Percentiles rank a stretch among this genome's conserved stretches.
Conservation (phyloP, 2,888 invertebrate genomes). For the Linnaemya vulpina region DNA sequence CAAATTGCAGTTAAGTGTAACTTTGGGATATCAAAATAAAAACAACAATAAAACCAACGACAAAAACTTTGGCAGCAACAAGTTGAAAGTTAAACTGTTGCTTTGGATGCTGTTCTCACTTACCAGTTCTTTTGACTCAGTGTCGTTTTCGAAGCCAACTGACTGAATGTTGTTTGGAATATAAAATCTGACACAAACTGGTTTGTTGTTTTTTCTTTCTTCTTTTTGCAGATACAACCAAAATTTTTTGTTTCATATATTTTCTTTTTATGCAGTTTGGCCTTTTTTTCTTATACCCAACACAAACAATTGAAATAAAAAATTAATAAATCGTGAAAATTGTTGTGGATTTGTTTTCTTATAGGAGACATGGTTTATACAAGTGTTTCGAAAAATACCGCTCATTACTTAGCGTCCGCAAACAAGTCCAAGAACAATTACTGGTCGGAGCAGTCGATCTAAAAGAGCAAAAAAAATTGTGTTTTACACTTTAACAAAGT, state of each 20-base stretch:
- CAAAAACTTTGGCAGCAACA: constrained; percentile 44
- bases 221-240: constrained; percentile 13
- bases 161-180: constrained; percentile 37
- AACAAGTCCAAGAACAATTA: too few species aligned
- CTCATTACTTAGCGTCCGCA: too few species aligned
- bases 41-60: constrained; percentile 41
- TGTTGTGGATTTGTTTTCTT: constrained; percentile 14
- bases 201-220: constrained; percentile 27
- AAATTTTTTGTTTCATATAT: constrained; percentile 40
- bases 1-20: constrained; percentile 28
- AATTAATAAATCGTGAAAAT: not conserved
- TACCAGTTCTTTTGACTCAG: constrained; percentile 18
- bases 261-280: constrained; percentile 21
- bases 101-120: constrained; percentile 59
- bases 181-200: constrained; percentile 53
- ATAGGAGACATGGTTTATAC: too few species aligned
- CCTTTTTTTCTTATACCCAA: constrained; percentile 24
- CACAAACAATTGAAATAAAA: not conserved
- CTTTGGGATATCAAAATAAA: constrained; percentile 29
- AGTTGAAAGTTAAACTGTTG: constrained; percentile 52
- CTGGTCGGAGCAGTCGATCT: too few species aligned
- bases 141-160: constrained; percentile 25
- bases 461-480: too few species aligned
- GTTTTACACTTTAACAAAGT: too few species aligned
- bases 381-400: too few species aligned